Conservation (phyloP, 1,140 invertebrate genomes). For the Magallana angulata region DNA sequence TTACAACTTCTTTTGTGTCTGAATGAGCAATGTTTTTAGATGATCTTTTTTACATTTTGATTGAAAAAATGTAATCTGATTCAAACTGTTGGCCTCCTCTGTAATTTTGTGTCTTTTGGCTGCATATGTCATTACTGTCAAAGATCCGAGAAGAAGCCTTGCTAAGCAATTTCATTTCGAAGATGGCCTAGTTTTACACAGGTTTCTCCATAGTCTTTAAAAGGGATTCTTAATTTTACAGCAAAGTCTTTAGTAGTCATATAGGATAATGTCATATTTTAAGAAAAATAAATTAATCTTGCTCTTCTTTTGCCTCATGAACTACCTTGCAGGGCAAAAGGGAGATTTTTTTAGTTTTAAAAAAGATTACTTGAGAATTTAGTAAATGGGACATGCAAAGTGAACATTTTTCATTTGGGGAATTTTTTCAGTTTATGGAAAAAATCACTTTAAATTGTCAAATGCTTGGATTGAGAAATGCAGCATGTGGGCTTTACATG, state of each 20-base stretch:
- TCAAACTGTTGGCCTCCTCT: neutral
- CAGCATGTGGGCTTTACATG: neutral
- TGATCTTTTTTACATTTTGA: neutral
- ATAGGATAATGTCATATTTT: neutral
- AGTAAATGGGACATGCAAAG: neutral
- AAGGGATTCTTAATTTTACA: neutral
- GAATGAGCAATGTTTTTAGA: neutral
- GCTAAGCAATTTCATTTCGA: neutral
- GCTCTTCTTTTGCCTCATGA: neutral
- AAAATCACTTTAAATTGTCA: neutral
- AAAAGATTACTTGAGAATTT: too few species aligned
- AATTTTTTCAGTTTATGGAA: neutral
- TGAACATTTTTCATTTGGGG: neutral
- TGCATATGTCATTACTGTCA: neutral
- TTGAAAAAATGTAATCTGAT: neutral
- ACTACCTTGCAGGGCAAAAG: too few species aligned
- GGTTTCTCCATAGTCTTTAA: constrained; percentile 4
- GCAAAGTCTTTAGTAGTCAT: neutral
- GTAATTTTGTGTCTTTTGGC: neutral
- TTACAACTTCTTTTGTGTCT: neutral
- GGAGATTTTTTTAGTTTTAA: too few species aligned
- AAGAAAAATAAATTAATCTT: neutral
- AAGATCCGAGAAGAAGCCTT: neutral
- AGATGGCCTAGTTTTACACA: neutral
- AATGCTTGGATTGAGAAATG: neutral